These are phyloP conservation scores for Streptopelia turtur DNA, from an alignment of 2,797 vertebrate genomes.

Conservation along the genomic window DNA sequence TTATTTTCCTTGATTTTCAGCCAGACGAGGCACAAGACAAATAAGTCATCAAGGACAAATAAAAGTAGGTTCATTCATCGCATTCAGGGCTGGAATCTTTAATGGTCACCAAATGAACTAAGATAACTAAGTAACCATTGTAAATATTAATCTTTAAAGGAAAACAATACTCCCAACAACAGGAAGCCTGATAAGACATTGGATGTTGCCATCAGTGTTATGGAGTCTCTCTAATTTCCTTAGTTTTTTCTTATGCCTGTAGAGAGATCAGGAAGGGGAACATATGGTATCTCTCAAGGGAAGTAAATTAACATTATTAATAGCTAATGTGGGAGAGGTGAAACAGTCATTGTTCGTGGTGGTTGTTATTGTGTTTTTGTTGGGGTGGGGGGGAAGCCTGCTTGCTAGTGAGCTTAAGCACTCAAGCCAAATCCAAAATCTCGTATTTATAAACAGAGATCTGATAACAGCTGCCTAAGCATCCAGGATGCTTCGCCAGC, in stretches of 20 bases:
- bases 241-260: slow-evolving; percentile 61
- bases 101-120: slow-evolving; percentile 64
- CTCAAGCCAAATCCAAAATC: slow-evolving; percentile 46
- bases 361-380: slow-evolving; percentile 62
- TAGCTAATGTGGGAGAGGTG: slow-evolving; percentile 67
- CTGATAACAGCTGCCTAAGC: slow-evolving; percentile 51
- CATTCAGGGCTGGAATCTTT: slow-evolving; percentile 62
- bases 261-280: slow-evolving; percentile 56
- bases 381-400: slow-evolving; percentile 27
- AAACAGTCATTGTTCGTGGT: slow-evolving; percentile 60
- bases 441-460: slow-evolving; percentile 66
- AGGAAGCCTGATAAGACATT: slow-evolving; percentile 72
- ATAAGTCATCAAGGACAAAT: slow-evolving; percentile 72
- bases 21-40: slow-evolving; percentile 67
- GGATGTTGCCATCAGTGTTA: slow-evolving; percentile 62
- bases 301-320: slow-evolving; percentile 74
- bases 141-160: slow-evolving; percentile 75
- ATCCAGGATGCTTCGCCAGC: slow-evolving; percentile 44
- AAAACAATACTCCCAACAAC: slow-evolving; percentile 71
- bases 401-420: slow-evolving; percentile 46
- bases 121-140: slow-evolving; percentile 74
- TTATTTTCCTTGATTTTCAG: slow-evolving; percentile 72
- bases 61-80: slow-evolving; percentile 71
- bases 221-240: slow-evolving; percentile 65
- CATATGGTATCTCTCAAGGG: slow-evolving; percentile 63